These are phyloP conservation scores for Campylomormyrus numenius DNA, from an alignment of 2,113 vertebrate species.

Conservation along the genomic window DNA sequence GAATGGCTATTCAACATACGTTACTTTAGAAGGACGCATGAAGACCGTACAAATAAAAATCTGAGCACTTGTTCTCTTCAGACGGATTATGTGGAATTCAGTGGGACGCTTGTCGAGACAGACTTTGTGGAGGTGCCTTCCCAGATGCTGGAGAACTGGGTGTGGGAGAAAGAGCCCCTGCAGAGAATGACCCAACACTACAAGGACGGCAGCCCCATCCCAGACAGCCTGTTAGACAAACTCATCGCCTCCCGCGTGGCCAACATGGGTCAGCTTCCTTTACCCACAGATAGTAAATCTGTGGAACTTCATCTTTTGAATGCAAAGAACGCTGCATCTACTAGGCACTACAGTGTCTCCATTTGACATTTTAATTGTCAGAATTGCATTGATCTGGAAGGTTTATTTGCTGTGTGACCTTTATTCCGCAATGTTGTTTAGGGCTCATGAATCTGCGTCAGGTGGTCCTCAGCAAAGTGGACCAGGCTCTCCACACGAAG, in stretches of 20 bases:
- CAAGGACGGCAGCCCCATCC: slow-evolving; percentile 70
- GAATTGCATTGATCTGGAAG: neutral
- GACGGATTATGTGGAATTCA: slow-evolving; percentile 85
- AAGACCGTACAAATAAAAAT: neutral
- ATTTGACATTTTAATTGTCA: neutral
- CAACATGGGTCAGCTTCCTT: slow-evolving; percentile 72
- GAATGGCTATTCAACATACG: neutral
- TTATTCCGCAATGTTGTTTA: slow-evolving; percentile 37
- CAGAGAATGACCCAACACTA: slow-evolving; percentile 84
- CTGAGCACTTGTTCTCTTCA: slow-evolving; percentile 32
- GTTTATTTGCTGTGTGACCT: neutral
- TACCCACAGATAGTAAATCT: neutral
- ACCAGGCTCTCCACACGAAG: slow-evolving; percentile 77
- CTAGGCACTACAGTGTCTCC: neutral
- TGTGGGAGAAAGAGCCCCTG: slow-evolving; percentile 84
- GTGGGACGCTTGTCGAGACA: slow-evolving; percentile 86
- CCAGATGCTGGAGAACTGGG: slow-evolving; percentile 97
- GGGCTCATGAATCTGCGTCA: slow-evolving; percentile 87
- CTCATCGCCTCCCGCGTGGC: slow-evolving; percentile 82
- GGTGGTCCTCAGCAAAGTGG: slow-evolving; percentile 88
- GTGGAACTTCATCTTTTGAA: neutral
- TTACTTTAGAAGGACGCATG: neutral
- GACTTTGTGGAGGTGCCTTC: slow-evolving; percentile 95
- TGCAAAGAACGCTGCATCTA: neutral
- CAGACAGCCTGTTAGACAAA: slow-evolving; percentile 71